These are phyloP conservation scores for Agrotis clavis DNA, from an alignment of 2,888 invertebrate species.

Conservation along the genomic window DNA sequence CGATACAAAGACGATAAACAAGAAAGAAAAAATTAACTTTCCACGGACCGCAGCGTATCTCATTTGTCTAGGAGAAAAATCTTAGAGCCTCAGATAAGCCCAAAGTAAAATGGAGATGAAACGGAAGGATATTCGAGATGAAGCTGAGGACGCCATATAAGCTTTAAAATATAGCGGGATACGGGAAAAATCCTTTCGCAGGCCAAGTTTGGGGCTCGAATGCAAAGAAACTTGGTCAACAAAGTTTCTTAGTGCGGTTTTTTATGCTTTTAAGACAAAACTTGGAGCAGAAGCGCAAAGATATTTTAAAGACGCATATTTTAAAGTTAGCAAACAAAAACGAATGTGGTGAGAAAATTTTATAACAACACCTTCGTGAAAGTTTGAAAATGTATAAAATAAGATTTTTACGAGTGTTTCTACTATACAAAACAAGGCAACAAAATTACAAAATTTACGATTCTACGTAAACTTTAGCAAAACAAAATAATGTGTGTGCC, in stretches of 20 bases:
- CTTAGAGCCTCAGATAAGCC: slow-evolving; percentile 80
- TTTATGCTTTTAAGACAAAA: slow-evolving; percentile 61
- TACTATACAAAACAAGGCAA: background rate
- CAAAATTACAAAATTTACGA: slow-evolving; percentile 2
- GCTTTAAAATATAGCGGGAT: slow-evolving; percentile 83
- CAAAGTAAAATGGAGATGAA: slow-evolving; percentile 86
- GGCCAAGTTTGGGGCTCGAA: slow-evolving; percentile 60
- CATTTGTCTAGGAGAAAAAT: slow-evolving; percentile 81
- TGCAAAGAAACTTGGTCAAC: slow-evolving; percentile 70
- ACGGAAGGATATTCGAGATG: slow-evolving; percentile 82
- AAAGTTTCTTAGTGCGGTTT: slow-evolving; percentile 59
- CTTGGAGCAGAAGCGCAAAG: slow-evolving; percentile 36
- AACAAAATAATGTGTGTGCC: background rate
- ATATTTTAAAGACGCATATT: slow-evolving; percentile 55
- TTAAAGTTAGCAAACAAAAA: slow-evolving; percentile 54
- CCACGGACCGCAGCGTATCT: slow-evolving; percentile 71
- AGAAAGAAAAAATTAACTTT: slow-evolving; percentile 72
- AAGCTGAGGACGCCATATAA: slow-evolving; percentile 75
- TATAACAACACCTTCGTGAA: slow-evolving; percentile 31
- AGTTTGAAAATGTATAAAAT: slow-evolving; percentile 34
- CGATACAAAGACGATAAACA: slow-evolving; percentile 67
- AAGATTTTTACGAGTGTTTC: slow-evolving; percentile 27
- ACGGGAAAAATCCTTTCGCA: slow-evolving; percentile 70
- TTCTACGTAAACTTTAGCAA: background rate
- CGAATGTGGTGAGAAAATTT: slow-evolving; percentile 33